Evolutionary conservation across 2,888 invertebrate genomes (phyloP), one percentile per base, ranked within the genome.

Genomic region (Frankliniella fusca): DNA sequence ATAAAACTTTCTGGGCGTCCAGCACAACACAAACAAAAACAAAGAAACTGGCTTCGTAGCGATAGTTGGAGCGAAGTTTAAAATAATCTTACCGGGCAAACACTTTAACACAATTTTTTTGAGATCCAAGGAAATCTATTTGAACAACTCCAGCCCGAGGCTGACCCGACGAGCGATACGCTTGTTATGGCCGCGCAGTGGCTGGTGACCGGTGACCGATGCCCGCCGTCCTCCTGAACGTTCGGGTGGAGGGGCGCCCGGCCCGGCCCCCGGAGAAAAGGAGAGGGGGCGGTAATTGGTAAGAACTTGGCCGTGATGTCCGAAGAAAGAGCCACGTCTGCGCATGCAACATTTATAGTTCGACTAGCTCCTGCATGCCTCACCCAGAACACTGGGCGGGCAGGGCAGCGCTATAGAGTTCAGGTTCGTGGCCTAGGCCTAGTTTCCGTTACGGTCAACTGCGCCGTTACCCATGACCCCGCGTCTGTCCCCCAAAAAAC

Each of bases 341-440:
- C 18, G 61, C 20, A 61, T 61, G 7, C 7, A 18, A 20, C 61
- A 61, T 61, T 61, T 18, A 61, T 61, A n/a, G 61, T 18, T 7
- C 20, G n/a, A n/a, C 61, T n/a, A n/a, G 61, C 15, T 61, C 15
- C 38, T 38, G 38, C 38, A 38, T 38, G 38, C 38, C 7, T n/a
- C 15, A 61, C 10, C 61, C 61, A 15, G 61, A 61, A n/a, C 61
- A 15, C 61, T 2, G 5, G 38, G 3, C 38, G 2, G 5, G 38
- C 38, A 38, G 2, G 38, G 3, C 38, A 38, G 3, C 38, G 38
- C 5, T 38, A n/a, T n/a, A 3, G 38, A 61, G 61, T 15, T 61
- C 61, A 61, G 61, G 61, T 61, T 61, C 61, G 61, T 61, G 61
- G 61, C 61, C 61, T 61, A 61, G 61, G 61, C 61, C 61, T 61